Evolutionary conservation across 2,797 vertebrate genomes (phyloP), one percentile per base, ranked within the genome.

Genomic region (Sitta carolinensis): DNA sequence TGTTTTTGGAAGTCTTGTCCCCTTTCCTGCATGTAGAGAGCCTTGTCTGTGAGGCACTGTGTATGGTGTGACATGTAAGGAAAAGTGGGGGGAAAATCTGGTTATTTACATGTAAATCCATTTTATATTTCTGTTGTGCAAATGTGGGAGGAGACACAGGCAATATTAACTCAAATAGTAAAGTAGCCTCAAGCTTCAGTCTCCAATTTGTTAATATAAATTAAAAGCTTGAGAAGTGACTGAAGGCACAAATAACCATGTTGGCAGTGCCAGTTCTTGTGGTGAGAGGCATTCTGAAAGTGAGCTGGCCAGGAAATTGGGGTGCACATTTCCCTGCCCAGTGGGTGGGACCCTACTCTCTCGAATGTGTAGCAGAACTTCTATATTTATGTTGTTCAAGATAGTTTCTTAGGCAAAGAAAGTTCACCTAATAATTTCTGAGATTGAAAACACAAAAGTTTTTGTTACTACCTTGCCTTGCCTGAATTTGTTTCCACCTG

Each of bases 281-380:
- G 1, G 11, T 20, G 48, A 25, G 25, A 43, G 16, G 19, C 63
- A 32, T 54, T 34, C 22, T 26, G 2, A 26, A 32, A 16, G 26
- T 2, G 4, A 32, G 29, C 62, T 14, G 51, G 36, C 9, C 9
- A 38, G 36, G 40, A 36, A 23, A 25, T 11, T 1, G 6, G 20
- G 14, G 42, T 12, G 47, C 38, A 5, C 9, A 0, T 20, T 27
- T 16, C 36, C 32, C 45, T 43, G 11, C 14, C 17, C 45, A 10
- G 8, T 57, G 32, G 8, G 30, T 26, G 30, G 48, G 18, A 52
- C 14, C 16, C 1, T 50, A 34, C 40, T 7, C 36, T 7, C 42
- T 43, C 2, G 0, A 3, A 13, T 2, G 0, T 4, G 18, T 15
- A 11, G 29, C 32, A 50, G 10, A 38, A 73, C n/a, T 32, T 22